Percentiles rank a stretch among this genome's conserved stretches.
Evolutionary conservation across 1,140 invertebrate genomes (phyloP).

Genomic region (Aphelinus atriplicis): DNA sequence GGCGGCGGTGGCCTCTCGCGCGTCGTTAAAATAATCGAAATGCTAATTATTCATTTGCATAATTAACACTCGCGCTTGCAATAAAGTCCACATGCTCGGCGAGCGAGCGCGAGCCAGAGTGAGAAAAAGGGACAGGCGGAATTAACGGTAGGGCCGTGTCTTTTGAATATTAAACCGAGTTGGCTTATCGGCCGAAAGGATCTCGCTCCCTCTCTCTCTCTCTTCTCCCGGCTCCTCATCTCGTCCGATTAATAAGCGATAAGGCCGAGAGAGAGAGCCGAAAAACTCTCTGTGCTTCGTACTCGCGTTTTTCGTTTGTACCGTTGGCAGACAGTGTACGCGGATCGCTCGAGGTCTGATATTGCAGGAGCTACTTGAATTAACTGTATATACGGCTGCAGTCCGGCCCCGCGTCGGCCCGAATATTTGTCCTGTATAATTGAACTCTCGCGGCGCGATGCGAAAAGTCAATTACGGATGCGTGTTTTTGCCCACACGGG

Average conservation of each 20-base stretch:
- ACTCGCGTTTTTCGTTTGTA: too few relatives aligned
- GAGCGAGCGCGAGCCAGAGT: constrained; percentile 30
- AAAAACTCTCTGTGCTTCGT: not conserved
- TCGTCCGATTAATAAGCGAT: constrained; percentile 35
- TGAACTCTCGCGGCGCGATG: constrained; percentile 21
- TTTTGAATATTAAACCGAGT: constrained; percentile 58
- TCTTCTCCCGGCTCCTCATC: constrained; percentile 22
- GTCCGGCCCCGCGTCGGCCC: not conserved
- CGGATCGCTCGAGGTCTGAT: not conserved
- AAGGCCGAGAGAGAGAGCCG: not conserved
- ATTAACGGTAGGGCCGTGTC: constrained; percentile 56
- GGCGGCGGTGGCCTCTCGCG: constrained; percentile 1
- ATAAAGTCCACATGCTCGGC: constrained; percentile 49
- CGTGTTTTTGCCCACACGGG: constrained; percentile 23
- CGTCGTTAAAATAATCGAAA: constrained; percentile 59
- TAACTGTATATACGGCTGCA: constrained; percentile 20
- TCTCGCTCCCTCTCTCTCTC: constrained; percentile 26
- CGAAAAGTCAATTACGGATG: constrained; percentile 36
- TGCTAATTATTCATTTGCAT: constrained; percentile 63
- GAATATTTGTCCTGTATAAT: constrained; percentile 5
- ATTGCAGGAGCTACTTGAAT: constrained; percentile 37
- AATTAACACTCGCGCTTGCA: constrained; percentile 56
- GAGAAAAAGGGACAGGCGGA: constrained; percentile 39
- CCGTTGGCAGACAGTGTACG: too few relatives aligned
- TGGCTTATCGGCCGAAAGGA: constrained; percentile 43